These are phyloP conservation scores for Mormyrus iriodes DNA, from an alignment of 2,113 vertebrate species.

Conservation along the genomic window DNA sequence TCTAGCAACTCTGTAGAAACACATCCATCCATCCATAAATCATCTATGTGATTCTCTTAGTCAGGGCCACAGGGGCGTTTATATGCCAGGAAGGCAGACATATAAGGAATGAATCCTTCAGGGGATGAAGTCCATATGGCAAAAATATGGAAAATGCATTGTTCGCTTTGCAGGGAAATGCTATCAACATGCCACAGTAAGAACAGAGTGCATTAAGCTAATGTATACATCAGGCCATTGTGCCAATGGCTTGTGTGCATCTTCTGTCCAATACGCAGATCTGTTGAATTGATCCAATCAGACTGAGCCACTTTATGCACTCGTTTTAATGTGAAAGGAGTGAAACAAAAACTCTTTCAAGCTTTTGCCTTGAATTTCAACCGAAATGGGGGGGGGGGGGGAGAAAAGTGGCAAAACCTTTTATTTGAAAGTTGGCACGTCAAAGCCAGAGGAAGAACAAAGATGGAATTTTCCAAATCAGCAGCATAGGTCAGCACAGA, in stretches of 20 bases:
- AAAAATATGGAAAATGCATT: neutral
- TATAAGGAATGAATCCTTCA: neutral
- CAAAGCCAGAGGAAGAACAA: neutral
- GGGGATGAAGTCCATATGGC: neutral
- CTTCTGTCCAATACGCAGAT: neutral
- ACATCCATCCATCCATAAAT: too few relatives aligned
- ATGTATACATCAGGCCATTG: neutral
- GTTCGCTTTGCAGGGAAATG: neutral
- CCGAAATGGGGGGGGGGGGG: neutral
- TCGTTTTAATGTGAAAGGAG: neutral
- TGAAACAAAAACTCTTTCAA: neutral
- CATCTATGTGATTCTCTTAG: neutral
- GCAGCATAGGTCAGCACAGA: neutral
- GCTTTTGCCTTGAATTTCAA: slow-evolving; percentile 4
- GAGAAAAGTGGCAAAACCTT: slow-evolving; percentile 3
- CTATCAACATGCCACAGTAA: neutral
- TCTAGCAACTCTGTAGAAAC: neutral
- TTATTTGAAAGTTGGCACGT: slow-evolving; percentile 8
- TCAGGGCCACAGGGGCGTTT: neutral
- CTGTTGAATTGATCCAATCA: neutral
- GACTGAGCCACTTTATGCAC: neutral
- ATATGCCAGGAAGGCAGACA: neutral
- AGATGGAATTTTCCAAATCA: slow-evolving; percentile 8
- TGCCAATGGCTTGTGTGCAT: neutral
- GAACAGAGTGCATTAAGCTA: neutral